Conservation (phyloP, 2,888 invertebrate species). For the Cordilura impudica region DNA sequence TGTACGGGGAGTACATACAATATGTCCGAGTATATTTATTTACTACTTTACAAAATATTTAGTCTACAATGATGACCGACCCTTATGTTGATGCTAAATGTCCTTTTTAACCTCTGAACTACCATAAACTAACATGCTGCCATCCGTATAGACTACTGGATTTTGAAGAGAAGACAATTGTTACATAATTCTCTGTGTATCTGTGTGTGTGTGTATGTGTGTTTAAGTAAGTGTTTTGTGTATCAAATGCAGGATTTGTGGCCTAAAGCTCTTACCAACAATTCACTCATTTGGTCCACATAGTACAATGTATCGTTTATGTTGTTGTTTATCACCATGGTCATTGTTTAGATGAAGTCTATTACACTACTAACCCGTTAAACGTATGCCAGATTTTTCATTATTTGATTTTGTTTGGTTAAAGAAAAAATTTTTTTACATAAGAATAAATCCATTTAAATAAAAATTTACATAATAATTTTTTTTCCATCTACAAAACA, state of each 20-base stretch:
- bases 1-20: neutral
- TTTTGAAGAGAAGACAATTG: neutral
- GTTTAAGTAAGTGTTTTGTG: neutral
- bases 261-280: constrained; percentile 48
- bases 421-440: no score
- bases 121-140: neutral
- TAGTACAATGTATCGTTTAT: neutral
- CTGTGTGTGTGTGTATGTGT: neutral
- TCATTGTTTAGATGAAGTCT: constrained; percentile 23
- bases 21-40: constrained; percentile 13
- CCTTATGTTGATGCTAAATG: constrained; percentile 31
- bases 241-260: constrained; percentile 49
- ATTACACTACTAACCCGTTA: neutral
- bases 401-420: no score
- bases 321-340: constrained; percentile 9
- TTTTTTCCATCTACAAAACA: constrained; percentile 11
- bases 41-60: constrained; percentile 34
- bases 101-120: constrained; percentile 55
- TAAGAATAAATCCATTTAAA: no score
- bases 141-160: neutral
- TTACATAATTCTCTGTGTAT: neutral
- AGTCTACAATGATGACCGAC: constrained; percentile 39
- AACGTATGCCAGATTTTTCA: no score
- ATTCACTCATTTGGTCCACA: constrained; percentile 18
- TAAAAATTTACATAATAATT: no score